Percentiles rank a stretch among this genome's conserved stretches.
These are phyloP conservation scores for Cairina moschata DNA, from an alignment of 2,113 vertebrate species.

Conservation along the genomic window DNA sequence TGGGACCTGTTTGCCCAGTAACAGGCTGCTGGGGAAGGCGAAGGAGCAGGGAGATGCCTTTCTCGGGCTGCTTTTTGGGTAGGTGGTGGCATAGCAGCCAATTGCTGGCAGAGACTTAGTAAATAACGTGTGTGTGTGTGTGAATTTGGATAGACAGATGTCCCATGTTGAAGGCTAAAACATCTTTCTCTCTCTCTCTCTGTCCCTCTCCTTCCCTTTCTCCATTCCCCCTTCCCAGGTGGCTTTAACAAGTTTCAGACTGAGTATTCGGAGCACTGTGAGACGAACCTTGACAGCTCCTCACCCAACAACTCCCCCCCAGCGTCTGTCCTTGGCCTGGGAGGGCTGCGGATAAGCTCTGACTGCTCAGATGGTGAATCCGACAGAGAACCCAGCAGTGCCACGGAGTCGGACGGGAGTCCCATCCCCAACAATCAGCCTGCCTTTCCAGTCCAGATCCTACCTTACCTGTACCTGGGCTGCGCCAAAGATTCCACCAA, in stretches of 20 bases:
- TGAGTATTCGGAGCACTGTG: slow-evolving; percentile 94
- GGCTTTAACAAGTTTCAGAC: slow-evolving; percentile 98
- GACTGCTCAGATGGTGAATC: slow-evolving; percentile 97
- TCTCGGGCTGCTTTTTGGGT: neutral
- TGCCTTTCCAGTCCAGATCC: slow-evolving; percentile 96
- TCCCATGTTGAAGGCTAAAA: neutral
- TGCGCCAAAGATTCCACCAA: slow-evolving; percentile 99
- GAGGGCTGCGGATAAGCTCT: slow-evolving; percentile 93
- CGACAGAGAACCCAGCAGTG: slow-evolving; percentile 94
- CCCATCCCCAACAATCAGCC: slow-evolving; percentile 93
- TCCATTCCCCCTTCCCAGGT: slow-evolving; percentile 76
- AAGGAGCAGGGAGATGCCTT: neutral
- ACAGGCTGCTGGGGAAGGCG: neutral
- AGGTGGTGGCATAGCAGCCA: neutral
- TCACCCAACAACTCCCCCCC: slow-evolving; percentile 93
- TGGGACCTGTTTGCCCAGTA: neutral
- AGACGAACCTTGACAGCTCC: slow-evolving; percentile 92
- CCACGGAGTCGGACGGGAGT: slow-evolving; percentile 95
- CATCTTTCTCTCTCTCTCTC: neutral
- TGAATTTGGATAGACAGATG: neutral
- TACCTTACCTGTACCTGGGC: slow-evolving; percentile 97
- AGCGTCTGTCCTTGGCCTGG: slow-evolving; percentile 90
- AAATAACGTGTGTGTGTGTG: fast-evolving
- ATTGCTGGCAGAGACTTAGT: neutral
- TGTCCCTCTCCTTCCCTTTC: neutral